Evolutionary conservation across 2,113 vertebrate species (phyloP).

Genomic region (Hiodon alosoides): DNA sequence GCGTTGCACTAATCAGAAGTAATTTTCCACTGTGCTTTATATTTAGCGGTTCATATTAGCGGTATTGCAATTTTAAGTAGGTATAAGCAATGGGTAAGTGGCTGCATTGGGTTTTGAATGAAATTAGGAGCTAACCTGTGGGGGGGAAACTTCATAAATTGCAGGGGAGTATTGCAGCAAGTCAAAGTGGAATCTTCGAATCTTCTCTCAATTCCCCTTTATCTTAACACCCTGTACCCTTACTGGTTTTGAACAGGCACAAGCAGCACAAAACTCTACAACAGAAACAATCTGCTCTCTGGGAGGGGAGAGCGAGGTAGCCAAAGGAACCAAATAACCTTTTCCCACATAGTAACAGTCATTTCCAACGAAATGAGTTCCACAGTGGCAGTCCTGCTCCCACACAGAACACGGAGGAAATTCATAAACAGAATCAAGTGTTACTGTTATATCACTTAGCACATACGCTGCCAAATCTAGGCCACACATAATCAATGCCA

Average conservation of each 20-base stretch:
- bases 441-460: not conserved
- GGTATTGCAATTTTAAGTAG: not conserved
- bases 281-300: conserved; percentile 26
- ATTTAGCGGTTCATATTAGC: not conserved
- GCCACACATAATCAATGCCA: not conserved
- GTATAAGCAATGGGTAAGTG: not conserved
- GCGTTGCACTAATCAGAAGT: no score
- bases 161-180: conserved; percentile 38
- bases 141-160: conserved; percentile 40
- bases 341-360: conserved; percentile 39
- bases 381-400: conserved; percentile 11
- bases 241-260: conserved; percentile 32
- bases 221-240: conserved; percentile 34
- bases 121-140: conserved; percentile 37
- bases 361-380: conserved; percentile 38
- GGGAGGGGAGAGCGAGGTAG: conserved; percentile 42
- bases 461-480: not conserved
- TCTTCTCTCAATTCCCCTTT: conserved; percentile 28
- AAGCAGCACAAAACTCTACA: conserved; percentile 19
- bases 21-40: no score
- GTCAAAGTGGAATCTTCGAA: conserved; percentile 45
- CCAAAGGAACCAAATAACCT: conserved; percentile 40
- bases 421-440: not conserved
- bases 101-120: not conserved
- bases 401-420: conserved; percentile 37